Evolutionary conservation across 2,888 invertebrate genomes (phyloP).

Genomic region (Cantharis lateralis): DNA sequence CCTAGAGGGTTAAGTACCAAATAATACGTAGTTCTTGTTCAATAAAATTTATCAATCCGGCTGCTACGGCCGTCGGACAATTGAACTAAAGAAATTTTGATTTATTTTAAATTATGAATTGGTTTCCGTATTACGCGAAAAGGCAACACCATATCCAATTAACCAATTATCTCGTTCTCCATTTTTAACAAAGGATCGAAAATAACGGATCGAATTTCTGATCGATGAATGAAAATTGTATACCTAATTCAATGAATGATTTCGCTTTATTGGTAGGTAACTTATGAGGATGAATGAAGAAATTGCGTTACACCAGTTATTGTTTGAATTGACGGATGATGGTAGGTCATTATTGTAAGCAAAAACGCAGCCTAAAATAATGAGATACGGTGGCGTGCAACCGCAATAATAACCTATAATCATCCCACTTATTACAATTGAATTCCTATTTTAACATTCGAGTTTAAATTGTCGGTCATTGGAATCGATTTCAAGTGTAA

Average conservation of each 20-base stretch:
- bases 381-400: constrained; percentile 35
- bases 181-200: not conserved
- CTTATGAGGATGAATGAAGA: not conserved
- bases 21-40: no score
- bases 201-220: not conserved
- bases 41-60: no score
- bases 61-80: no score
- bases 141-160: not conserved
- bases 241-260: not conserved
- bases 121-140: no score
- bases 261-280: not conserved
- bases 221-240: not conserved
- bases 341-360: constrained; percentile 27
- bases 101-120: no score
- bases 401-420: constrained; percentile 33
- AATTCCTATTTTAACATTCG: constrained; percentile 24
- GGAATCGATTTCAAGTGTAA: not conserved
- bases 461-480: not conserved
- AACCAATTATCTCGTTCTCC: not conserved
- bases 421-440: constrained; percentile 33
- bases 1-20: no score
- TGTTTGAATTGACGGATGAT: constrained; percentile 23
- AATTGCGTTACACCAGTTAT: not conserved
- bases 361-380: constrained; percentile 31
- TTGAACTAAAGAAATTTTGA: no score